Percentiles rank a stretch among this genome's conserved stretches.
Conservation (phyloP, 1,140 invertebrate genomes). For the Pemphigus obesinymphae region DNA sequence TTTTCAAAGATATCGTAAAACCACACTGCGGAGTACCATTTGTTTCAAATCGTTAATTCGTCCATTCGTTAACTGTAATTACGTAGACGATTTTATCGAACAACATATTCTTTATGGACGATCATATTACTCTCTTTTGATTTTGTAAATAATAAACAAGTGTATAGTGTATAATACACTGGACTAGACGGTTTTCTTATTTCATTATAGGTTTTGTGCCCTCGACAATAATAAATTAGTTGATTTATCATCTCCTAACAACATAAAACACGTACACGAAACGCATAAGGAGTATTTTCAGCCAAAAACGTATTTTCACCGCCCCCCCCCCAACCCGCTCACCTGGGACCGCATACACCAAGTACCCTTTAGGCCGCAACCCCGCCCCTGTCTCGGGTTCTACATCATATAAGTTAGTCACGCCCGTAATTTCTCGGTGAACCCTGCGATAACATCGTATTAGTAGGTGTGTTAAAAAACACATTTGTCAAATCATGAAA, state of each 20-base stretch:
- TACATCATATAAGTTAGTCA: background rate
- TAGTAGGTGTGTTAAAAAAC: background rate
- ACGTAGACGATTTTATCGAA: too few species aligned
- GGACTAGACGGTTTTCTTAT: too few species aligned
- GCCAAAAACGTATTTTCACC: constrained; percentile 6
- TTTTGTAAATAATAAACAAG: too few species aligned
- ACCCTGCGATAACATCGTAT: background rate
- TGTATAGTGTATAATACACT: too few species aligned
- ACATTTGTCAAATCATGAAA: background rate
- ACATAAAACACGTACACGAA: background rate
- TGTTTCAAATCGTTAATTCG: too few species aligned
- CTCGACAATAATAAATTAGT: background rate
- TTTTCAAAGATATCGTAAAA: too few species aligned
- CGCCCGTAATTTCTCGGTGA: background rate
- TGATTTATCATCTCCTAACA: background rate
- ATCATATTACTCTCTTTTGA: too few species aligned
- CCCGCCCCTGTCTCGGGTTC: background rate
- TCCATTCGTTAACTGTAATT: too few species aligned
- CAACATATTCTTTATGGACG: too few species aligned
- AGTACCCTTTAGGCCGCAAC: constrained; percentile 3
- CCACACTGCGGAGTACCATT: too few species aligned
- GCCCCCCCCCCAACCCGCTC: background rate
- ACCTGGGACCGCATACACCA: background rate
- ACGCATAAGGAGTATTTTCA: background rate
- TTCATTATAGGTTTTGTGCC: background rate